Evolutionary conservation across 1,140 invertebrate species (phyloP).

Genomic region (Bombus waltoni): DNA sequence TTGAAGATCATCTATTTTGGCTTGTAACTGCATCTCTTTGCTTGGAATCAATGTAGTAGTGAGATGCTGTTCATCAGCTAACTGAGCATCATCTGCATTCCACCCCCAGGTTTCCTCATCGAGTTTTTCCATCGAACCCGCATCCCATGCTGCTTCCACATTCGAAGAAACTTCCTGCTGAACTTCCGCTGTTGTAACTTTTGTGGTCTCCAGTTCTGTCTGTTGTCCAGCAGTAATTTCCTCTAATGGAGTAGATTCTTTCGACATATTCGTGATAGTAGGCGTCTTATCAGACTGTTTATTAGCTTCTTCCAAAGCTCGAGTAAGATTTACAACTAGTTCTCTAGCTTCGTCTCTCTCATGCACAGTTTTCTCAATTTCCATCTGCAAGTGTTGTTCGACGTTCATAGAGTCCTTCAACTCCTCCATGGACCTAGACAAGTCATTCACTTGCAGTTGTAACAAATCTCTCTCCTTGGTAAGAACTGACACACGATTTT

Average conservation of each 20-base stretch:
- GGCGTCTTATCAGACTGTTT: not conserved
- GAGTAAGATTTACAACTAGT: slow-evolving; percentile 44
- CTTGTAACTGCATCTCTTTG: slow-evolving; percentile 67
- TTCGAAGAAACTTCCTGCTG: slow-evolving; percentile 4
- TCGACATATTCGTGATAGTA: not conserved
- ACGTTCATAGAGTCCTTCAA: slow-evolving; percentile 26
- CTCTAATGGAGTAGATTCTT: slow-evolving; percentile 19
- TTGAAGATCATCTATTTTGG: slow-evolving; percentile 79
- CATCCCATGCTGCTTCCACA: slow-evolving; percentile 68
- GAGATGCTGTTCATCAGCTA: slow-evolving; percentile 74
- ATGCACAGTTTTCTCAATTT: slow-evolving; percentile 30
- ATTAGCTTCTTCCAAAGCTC: slow-evolving; percentile 20
- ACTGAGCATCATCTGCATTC: slow-evolving; percentile 82
- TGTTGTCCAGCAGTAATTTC: slow-evolving; percentile 10
- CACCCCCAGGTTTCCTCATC: slow-evolving; percentile 85
- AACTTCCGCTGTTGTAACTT: not conserved
- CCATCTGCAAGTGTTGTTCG: slow-evolving; percentile 42
- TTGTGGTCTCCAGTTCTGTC: not conserved
- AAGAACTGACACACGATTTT: slow-evolving; percentile 50
- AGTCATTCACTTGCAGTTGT: slow-evolving; percentile 70
- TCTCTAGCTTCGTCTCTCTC: slow-evolving; percentile 53
- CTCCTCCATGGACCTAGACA: slow-evolving; percentile 56
- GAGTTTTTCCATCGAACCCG: slow-evolving; percentile 65
- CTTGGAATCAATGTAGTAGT: slow-evolving; percentile 51
- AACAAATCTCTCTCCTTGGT: slow-evolving; percentile 62